phyloP scores from a whole-genome alignment of 2,888 invertebrate species.

The Pomacea canaliculata region DNA sequence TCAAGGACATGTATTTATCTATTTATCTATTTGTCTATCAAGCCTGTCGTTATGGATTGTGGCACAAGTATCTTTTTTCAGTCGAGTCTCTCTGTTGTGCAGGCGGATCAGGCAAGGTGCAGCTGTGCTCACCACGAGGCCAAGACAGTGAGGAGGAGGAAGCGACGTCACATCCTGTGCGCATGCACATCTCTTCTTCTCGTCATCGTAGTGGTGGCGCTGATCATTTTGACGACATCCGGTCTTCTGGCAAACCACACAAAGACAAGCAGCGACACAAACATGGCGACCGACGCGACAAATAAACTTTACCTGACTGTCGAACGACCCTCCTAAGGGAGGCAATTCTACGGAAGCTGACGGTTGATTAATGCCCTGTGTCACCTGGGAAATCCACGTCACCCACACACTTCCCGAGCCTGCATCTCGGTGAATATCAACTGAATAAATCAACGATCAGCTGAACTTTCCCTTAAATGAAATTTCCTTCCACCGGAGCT shows the following conservation, averaged over 20 bases:
- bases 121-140: constrained; percentile 1
- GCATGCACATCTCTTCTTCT: constrained; percentile 17
- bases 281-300: neutral
- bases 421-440: too few species aligned
- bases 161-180: constrained; percentile 26
- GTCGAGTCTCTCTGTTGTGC: neutral
- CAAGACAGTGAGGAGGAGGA: constrained; percentile 9
- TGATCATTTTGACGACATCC: constrained; percentile 23
- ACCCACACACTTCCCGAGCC: too few species aligned
- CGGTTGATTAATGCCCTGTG: neutral
- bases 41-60: too few species aligned
- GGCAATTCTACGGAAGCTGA: neutral
- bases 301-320: neutral
- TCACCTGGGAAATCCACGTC: too few species aligned
- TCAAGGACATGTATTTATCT: too few species aligned
- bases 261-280: neutral
- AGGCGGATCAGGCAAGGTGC: neutral
- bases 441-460: too few species aligned
- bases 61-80: too few species aligned
- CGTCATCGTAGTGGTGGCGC: constrained; percentile 2
- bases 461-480: too few species aligned
- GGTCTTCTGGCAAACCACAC: neutral
- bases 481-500: too few species aligned
- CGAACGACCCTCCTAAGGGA: neutral
- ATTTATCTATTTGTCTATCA: too few species aligned